A percentile compares a stretch with the other conserved stretches of the same genome.
Conservation (phyloP, 30 jellyfish, hydroid and myxozoan genomes). For the Nemopilema nomurai region DNA sequence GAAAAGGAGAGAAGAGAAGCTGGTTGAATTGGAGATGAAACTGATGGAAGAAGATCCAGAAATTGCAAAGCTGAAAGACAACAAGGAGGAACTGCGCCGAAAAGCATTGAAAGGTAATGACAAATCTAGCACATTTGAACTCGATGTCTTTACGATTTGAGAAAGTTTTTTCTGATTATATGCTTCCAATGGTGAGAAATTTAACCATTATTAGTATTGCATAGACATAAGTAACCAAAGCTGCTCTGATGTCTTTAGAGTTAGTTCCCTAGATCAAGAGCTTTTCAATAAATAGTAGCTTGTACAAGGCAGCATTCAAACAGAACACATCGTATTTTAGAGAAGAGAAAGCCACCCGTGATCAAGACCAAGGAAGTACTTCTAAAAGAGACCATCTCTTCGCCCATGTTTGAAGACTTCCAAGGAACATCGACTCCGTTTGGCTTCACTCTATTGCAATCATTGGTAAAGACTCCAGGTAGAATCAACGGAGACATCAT, state of each 20-base stretch:
- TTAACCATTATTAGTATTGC: too few relatives aligned
- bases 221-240: too few relatives aligned
- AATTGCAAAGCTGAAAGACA: not conserved
- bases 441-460: constrained; percentile 29
- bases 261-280: too few relatives aligned
- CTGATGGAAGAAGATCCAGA: not conserved
- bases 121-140: too few relatives aligned
- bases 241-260: too few relatives aligned
- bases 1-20: not conserved
- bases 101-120: not conserved
- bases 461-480: not conserved
- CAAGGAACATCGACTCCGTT: constrained; percentile 14
- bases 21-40: not conserved
- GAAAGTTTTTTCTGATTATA: too few relatives aligned
- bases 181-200: too few relatives aligned
- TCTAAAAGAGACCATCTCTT: not conserved
- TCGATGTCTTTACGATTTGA: too few relatives aligned
- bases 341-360: not conserved
- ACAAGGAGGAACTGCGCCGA: not conserved
- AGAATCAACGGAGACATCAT: constrained; percentile 2
- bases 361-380: not conserved
- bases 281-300: too few relatives aligned
- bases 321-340: too few relatives aligned
- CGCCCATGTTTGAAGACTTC: not conserved
- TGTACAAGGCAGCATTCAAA: too few relatives aligned